phyloP scores from a whole-genome alignment of 53 echinoderm and acorn worm species.

The Luidia sarsii region DNA sequence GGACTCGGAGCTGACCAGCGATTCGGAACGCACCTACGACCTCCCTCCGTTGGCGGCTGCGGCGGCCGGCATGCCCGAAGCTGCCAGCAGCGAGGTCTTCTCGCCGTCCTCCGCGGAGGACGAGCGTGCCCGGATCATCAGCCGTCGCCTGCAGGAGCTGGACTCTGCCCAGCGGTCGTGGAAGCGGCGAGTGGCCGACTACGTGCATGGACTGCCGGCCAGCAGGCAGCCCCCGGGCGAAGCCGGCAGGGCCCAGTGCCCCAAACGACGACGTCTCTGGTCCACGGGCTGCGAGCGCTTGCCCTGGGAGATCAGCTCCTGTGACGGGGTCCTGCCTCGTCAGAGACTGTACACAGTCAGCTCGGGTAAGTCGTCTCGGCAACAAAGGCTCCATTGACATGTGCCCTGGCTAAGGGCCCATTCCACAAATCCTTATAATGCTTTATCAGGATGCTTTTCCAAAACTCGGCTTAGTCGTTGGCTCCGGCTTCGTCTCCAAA shows the following conservation, averaged over 20 bases:
- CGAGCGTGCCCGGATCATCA: slow-evolving; percentile 28
- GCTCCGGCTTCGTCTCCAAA: too few relatives aligned
- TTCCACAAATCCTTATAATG: too few relatives aligned
- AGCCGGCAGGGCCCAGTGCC: slow-evolving; percentile 17
- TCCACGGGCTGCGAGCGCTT: slow-evolving; percentile 31
- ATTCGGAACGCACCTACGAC: slow-evolving; percentile 21
- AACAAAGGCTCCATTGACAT: background rate
- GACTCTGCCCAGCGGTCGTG: slow-evolving; percentile 29
- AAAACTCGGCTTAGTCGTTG: too few relatives aligned
- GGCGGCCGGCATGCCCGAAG: background rate
- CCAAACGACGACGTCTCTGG: slow-evolving; percentile 43
- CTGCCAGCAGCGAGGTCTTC: slow-evolving; percentile 13
- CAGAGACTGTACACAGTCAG: slow-evolving; percentile 39
- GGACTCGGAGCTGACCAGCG: slow-evolving; percentile 47
- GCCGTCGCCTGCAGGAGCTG: slow-evolving; percentile 28
- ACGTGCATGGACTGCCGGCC: slow-evolving; percentile 34
- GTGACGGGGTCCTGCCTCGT: slow-evolving; percentile 25
- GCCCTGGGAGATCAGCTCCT: slow-evolving; percentile 34
- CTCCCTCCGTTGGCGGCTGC: background rate
- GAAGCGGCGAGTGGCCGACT: slow-evolving; percentile 41
- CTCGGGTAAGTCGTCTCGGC: slow-evolving; percentile 14
- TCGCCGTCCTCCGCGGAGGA: slow-evolving; percentile 31
- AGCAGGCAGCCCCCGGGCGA: background rate
- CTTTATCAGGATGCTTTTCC: too few relatives aligned
- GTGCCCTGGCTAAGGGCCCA: too few relatives aligned